Percentiles rank a stretch among this genome's conserved stretches.
phyloP scores from a whole-genome alignment of 2,113 vertebrate species.

The Macaca mulatta region DNA sequence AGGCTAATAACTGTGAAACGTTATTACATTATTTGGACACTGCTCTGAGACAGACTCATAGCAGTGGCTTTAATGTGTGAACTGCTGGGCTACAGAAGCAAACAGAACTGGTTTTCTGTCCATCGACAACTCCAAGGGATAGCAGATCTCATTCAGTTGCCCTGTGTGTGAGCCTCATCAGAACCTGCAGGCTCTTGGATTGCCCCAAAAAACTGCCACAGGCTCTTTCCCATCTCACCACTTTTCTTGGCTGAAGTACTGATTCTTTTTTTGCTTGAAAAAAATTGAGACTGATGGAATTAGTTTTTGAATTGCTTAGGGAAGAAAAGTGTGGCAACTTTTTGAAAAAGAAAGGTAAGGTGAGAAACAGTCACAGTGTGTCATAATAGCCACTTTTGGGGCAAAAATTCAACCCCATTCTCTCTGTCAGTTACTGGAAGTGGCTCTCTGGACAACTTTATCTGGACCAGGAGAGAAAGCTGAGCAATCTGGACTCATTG shows the following conservation, averaged over 20 bases:
- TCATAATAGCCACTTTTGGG: neutral
- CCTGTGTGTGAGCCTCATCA: neutral
- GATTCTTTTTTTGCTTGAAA: neutral
- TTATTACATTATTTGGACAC: conserved; percentile 67
- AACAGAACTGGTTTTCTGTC: neutral
- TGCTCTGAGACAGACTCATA: conserved; percentile 35
- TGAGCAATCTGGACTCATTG: neutral
- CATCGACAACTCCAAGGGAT: neutral
- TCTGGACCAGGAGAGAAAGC: neutral
- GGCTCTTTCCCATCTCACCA: neutral
- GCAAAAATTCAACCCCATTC: neutral
- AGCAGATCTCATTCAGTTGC: neutral
- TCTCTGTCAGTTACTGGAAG: neutral
- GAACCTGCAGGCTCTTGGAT: neutral
- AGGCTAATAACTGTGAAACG: conserved; percentile 69
- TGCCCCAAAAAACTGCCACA: neutral
- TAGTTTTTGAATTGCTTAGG: conserved; percentile 3
- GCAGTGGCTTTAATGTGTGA: conserved; percentile 44
- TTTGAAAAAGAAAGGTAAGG: neutral
- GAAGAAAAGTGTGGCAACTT: neutral
- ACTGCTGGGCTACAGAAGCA: neutral
- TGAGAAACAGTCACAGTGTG: neutral
- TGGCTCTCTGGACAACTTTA: neutral
- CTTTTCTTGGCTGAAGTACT: neutral
- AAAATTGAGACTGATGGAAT: neutral